Evolutionary conservation across 2,888 invertebrate genomes (phyloP).

Genomic region (Stictocephala bisonia): DNA sequence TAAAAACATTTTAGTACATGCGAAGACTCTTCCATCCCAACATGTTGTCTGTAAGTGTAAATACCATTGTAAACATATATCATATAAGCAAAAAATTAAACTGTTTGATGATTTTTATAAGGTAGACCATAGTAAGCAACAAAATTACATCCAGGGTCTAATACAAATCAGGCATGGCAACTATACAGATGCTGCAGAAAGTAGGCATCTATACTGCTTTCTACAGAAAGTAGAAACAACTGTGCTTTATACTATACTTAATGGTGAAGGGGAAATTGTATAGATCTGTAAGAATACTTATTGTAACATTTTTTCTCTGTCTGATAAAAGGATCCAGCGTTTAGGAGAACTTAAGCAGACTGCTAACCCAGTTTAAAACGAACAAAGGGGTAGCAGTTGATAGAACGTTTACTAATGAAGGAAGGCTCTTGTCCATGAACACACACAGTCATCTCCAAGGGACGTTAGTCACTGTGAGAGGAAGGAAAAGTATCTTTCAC

Average conservation of each 20-base stretch:
- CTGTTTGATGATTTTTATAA: constrained; percentile 21
- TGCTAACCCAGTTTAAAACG: not conserved
- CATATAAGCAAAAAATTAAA: not conserved
- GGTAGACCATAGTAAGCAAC: not conserved
- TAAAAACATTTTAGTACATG: not conserved
- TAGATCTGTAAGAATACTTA: not conserved
- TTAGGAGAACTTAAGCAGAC: not conserved
- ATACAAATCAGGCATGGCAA: not conserved
- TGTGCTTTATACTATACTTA: not conserved
- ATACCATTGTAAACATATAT: constrained; percentile 16
- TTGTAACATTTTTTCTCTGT: not conserved
- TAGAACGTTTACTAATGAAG: not conserved
- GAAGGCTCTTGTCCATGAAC: not conserved
- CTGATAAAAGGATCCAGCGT: not conserved
- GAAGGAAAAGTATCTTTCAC: not conserved
- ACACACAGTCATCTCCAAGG: not conserved
- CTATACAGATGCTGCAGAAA: too few relatives aligned
- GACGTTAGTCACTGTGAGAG: constrained; percentile 16
- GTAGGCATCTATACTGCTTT: too few relatives aligned
- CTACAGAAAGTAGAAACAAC: too few relatives aligned
- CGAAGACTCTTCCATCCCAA: not conserved
- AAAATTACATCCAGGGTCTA: constrained; percentile 5
- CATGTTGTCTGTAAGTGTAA: not conserved
- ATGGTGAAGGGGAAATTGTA: constrained; percentile 18
- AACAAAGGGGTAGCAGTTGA: not conserved